Percentiles rank a stretch among this genome's conserved stretches.
These are phyloP conservation scores for Grapholita molesta DNA, from an alignment of 1,140 invertebrate genomes.

Conservation along the genomic window DNA sequence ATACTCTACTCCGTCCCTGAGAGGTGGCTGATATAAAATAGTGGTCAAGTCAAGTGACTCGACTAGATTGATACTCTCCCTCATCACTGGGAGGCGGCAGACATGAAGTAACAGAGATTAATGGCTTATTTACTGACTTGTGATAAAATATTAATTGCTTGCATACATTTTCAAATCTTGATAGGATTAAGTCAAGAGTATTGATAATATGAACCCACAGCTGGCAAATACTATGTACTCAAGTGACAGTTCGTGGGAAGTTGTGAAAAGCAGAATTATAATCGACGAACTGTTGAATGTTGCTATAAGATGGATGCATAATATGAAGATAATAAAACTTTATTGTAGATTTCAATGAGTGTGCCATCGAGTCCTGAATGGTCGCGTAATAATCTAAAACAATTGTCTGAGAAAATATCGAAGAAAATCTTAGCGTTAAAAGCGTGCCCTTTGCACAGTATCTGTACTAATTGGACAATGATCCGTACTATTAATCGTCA, in stretches of 20 bases:
- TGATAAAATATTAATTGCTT: slow-evolving; percentile 12
- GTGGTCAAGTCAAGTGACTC: background rate
- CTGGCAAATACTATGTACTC: background rate
- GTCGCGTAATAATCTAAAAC: too few relatives aligned
- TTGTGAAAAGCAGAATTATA: background rate
- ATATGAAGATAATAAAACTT: too few relatives aligned
- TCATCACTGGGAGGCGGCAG: background rate
- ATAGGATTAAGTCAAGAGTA: background rate
- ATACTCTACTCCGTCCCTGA: background rate
- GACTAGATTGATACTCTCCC: background rate
- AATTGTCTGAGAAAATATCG: too few relatives aligned
- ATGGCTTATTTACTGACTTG: slow-evolving; percentile 12
- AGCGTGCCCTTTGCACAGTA: too few relatives aligned
- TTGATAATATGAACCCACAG: background rate
- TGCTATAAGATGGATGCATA: background rate
- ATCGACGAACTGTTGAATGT: background rate
- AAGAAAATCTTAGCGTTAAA: too few relatives aligned
- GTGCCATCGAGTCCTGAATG: too few relatives aligned
- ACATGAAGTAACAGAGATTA: slow-evolving; percentile 10
- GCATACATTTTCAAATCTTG: background rate
- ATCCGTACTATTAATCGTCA: too few relatives aligned
- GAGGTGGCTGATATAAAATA: background rate
- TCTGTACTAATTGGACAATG: too few relatives aligned
- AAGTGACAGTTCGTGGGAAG: background rate
- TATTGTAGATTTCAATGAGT: too few relatives aligned